Evolutionary conservation across 2,113 vertebrate species (phyloP), one percentile per base, ranked within the genome.

Genomic region (Tonatia bakeri): DNA sequence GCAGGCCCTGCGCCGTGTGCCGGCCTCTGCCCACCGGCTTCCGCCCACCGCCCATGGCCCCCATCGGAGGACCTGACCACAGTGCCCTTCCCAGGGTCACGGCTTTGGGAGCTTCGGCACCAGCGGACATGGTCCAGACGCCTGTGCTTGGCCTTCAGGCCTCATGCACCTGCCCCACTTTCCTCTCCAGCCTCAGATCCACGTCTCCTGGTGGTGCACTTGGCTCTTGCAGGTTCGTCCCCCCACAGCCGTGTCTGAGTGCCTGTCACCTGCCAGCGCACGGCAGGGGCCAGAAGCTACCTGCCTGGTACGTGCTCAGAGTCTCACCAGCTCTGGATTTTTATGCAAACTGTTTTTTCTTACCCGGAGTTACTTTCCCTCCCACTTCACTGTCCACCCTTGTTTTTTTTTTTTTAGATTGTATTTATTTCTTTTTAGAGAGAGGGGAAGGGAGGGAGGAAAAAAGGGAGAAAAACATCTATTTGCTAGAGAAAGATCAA

Each of bases 141-240:
- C 45, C 75, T 20, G 11, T 3, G 11, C 24, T 45, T 4, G 31
- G 89, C 31, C 64, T 38, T 28, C 83, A 0, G 15, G 47, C 61
- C 16, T 56, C 61, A 4, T 10, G 28, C 4, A 4, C 38, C 40
- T 28, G 28, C 50, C n/a, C 13, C 19, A 7, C 14, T 16, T 81
- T 52, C 17, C 33, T 52, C 64, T 79, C 36, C 19, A n/a, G 92
- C 24, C 79, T 94, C 3, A 70, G 59, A 6, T 11, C 26, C 12
- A 20, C 1, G 0, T 19, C 61, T 81, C 38, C 36, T 65, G 26
- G 3, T 7, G 1, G 7, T 11, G n/a, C 0, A 0, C 1, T 0
- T 5, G 0, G 16, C 0, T 1, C 0, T 13, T 17, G 3, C 1
- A 12, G 28, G 24, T 0, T 16, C 12, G 1, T 4, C 16, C 36